Conservation (phyloP, 2,113 vertebrate genomes). For the Macquaria ambigua region DNA sequence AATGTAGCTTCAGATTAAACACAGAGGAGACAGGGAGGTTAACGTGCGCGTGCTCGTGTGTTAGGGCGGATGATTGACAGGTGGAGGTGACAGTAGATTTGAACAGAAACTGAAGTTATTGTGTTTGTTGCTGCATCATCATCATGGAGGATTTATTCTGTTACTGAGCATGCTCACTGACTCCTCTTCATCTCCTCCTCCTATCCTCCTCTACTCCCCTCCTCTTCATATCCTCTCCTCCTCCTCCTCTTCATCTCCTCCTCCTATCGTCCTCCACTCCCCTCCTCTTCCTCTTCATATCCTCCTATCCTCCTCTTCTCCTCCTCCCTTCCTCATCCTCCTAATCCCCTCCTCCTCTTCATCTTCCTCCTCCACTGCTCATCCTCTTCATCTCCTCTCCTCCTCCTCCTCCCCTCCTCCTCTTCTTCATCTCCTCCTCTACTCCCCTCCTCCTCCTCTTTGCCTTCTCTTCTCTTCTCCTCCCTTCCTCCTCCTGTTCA, state of each 20-base stretch:
- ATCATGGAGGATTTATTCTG: slow-evolving; percentile 21
- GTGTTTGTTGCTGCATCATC: slow-evolving; percentile 40
- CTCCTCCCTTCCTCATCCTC: too few species aligned
- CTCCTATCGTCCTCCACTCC: neutral
- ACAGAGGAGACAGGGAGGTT: neutral
- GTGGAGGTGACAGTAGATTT: neutral
- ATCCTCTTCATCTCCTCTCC: neutral
- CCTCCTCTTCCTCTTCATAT: too few species aligned
- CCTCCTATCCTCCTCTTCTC: too few species aligned
- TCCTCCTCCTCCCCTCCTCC: neutral
- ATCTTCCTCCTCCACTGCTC: too few species aligned
- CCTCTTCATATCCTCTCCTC: neutral
- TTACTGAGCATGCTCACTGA: slow-evolving; percentile 49
- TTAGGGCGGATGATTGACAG: neutral
- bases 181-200: neutral
- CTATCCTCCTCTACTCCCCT: too few species aligned
- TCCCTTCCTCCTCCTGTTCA: too few species aligned
- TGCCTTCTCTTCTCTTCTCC: neutral
- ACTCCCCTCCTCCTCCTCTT: neutral
- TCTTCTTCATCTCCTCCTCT: neutral
- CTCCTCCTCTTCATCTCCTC: neutral
- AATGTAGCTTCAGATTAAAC: too few species aligned
- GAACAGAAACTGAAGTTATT: neutral
- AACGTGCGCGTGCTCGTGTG: neutral
- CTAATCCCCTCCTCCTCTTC: too few species aligned